A percentile compares a stretch with the other conserved stretches of the same genome.
Conservation (phyloP, 2,797 vertebrate species). For the Spinibarbus caldwelli region DNA sequence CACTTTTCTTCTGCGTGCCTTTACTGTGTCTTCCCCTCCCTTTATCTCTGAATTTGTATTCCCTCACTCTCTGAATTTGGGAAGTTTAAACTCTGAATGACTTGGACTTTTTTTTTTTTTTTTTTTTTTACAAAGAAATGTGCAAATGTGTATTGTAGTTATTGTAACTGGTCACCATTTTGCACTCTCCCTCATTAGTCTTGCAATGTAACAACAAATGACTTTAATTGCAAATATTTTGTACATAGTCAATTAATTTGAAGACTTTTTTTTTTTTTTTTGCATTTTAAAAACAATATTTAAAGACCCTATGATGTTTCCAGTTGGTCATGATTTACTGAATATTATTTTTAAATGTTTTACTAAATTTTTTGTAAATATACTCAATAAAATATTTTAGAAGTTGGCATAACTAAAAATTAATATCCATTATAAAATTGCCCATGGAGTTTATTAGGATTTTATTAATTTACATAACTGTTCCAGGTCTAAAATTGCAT, state of each 20-base stretch:
- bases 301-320: no score
- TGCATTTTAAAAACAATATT: no score
- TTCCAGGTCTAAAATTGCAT: background rate
- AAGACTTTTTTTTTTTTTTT: no score
- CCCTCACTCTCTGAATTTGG: background rate
- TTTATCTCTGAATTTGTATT: background rate
- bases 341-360: no score
- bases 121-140: background rate
- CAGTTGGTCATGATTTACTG: no score
- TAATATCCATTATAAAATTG: background rate
- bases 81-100: background rate
- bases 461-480: background rate
- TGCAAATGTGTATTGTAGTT: background rate
- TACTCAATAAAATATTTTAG: no score
- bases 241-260: background rate
- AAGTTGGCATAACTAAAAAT: no score
- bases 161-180: background rate
- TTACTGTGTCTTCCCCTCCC: background rate
- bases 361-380: no score
- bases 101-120: background rate
- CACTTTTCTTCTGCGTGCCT: slow-evolving; percentile 31
- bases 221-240: background rate
- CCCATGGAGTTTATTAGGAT: background rate
- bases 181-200: background rate
- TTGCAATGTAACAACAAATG: no score